A percentile compares a stretch with the other conserved stretches of the same genome.
These are phyloP conservation scores for Pteronotus mesoamericanus DNA, from an alignment of 2,797 vertebrate genomes.

Conservation along the genomic window DNA sequence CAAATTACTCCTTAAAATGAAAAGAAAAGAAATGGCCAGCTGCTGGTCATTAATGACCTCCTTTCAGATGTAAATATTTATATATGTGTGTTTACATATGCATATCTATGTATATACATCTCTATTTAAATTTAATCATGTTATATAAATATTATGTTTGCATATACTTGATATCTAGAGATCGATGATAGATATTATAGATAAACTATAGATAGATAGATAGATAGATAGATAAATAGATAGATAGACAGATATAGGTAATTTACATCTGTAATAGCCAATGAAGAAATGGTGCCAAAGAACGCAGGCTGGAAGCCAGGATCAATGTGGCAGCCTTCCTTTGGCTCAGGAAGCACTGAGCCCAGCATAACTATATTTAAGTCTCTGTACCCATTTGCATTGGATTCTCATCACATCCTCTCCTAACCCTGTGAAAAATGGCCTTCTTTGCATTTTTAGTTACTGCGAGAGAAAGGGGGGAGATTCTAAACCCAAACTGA, in stretches of 20 bases:
- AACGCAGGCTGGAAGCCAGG: neutral
- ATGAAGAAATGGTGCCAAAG: neutral
- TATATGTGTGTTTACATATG: neutral
- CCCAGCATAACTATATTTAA: conserved; percentile 33
- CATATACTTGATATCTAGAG: neutral
- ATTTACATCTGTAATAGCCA: neutral
- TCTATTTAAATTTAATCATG: neutral
- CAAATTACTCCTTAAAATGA: neutral
- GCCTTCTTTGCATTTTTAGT: conserved; percentile 44
- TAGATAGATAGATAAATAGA: neutral
- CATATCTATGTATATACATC: neutral
- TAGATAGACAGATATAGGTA: neutral
- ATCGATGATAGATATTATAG: neutral
- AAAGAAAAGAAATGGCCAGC: neutral
- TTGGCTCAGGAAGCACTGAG: neutral
- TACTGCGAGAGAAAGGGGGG: neutral
- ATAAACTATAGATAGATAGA: neutral
- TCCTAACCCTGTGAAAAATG: conserved; percentile 9
- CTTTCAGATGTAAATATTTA: neutral
- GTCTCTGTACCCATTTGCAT: conserved; percentile 9
- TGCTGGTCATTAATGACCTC: neutral
- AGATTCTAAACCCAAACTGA: neutral
- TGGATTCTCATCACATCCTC: neutral
- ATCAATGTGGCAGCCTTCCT: neutral
- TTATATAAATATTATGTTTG: neutral